Base-by-base conservation (phyloP, 2,888 invertebrate species). In the Monochamus alternatus region DNA sequence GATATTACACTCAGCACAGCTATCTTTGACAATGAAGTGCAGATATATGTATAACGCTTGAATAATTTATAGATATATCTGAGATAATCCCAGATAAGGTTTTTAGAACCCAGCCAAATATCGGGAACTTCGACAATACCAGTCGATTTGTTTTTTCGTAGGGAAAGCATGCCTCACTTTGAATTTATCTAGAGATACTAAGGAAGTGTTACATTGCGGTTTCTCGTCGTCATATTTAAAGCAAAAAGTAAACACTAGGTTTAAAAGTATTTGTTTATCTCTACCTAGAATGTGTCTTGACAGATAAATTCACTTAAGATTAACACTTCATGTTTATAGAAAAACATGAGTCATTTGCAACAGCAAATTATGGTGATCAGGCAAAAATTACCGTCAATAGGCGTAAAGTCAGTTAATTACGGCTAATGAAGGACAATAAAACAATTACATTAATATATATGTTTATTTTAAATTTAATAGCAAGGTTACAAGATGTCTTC, bases 231-330 rank as follows among this genome's bases (percentile, higher is more conserved):
- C 14, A n/a, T n/a, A 3, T n/a, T 55, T 55, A 55, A 55, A 3
- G 5, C 7, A 14, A 14, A 14, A 55, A 14, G 55, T 55, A 55
- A 55, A 55, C 55, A 55, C n/a, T 22, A 14, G 22, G 5, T 14
- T 55, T 22, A 7, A 22, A 55, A 3, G 55, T 55, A 55, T 55
- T 55, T 55, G 3, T 55, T 55, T 55, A 55, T 55, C 52, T 52
- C 52, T 52, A 52, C 1, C 52, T n/a, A 14, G 55, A 14, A 22
- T 55, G 10, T 55, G 2, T n/a, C 10, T 47, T 9, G 47, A 47
- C 55, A 55, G 55, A 14, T 55, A 44, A 44, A 44, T 14, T 44
- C 44, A 43, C 43, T 64, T 44, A 22, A 22, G 64, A 43, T 66
- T 66, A n/a, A 30, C 51, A 30, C 12, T 10, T 14, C 8, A 31